phyloP scores from a whole-genome alignment of 1,140 invertebrate species.

The Homalodisca vitripennis region DNA sequence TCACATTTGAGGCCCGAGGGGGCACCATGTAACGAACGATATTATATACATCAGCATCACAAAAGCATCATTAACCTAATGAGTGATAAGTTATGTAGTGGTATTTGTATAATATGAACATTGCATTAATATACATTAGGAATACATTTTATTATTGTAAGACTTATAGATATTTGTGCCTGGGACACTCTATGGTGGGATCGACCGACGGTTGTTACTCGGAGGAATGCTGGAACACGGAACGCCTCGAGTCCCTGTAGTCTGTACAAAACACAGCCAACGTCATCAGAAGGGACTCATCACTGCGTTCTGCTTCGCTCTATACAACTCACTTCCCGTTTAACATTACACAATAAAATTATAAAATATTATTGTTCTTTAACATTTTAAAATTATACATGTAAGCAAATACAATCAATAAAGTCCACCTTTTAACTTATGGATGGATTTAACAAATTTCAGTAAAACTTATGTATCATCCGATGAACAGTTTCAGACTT shows the following conservation, averaged over 20 bases:
- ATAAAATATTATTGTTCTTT: too few relatives aligned
- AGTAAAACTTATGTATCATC: too few relatives aligned
- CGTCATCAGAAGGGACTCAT: neutral
- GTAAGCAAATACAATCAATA: too few relatives aligned
- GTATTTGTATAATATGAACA: constrained; percentile 25
- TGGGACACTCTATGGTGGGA: constrained; percentile 4
- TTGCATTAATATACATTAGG: constrained; percentile 19
- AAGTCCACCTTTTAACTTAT: too few relatives aligned
- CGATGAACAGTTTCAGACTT: too few relatives aligned
- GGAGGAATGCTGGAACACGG: constrained; percentile 11
- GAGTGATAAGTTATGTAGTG: constrained; percentile 27
- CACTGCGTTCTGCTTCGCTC: neutral
- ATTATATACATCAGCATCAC: constrained; percentile 27
- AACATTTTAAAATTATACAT: too few relatives aligned
- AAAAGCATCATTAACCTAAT: constrained; percentile 29
- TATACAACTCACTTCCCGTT: neutral
- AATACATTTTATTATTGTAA: constrained; percentile 21
- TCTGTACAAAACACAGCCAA: constrained; percentile 19
- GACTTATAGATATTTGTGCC: constrained; percentile 5
- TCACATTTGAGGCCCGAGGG: constrained; percentile 21
- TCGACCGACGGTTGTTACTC: constrained; percentile 5
- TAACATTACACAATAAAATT: too few relatives aligned
- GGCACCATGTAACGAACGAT: constrained; percentile 1
- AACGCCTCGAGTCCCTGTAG: neutral
- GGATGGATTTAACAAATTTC: too few relatives aligned